phyloP scores from a whole-genome alignment of 2,113 vertebrate genomes.

The Macrotus californicus region DNA sequence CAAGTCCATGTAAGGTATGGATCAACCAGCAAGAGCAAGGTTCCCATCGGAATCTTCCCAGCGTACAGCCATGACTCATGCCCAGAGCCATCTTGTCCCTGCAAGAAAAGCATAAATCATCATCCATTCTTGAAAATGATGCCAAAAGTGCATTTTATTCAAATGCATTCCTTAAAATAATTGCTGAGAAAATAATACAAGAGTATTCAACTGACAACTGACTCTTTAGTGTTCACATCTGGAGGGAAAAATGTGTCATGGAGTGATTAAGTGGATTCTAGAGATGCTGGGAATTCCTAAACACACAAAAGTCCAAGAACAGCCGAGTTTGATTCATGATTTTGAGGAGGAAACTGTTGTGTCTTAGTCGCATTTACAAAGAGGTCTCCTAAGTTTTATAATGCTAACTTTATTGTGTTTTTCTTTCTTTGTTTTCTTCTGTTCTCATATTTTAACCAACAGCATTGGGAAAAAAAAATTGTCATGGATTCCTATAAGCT shows the following conservation, averaged over 20 bases:
- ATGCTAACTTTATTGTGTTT: background rate
- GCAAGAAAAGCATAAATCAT: slow-evolving; percentile 82
- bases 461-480: background rate
- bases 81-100: slow-evolving; percentile 81
- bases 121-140: slow-evolving; percentile 79
- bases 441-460: slow-evolving; percentile 16
- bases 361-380: background rate
- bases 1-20: slow-evolving; percentile 82
- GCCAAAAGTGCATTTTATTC: slow-evolving; percentile 78
- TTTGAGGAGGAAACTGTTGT: background rate
- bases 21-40: slow-evolving; percentile 75
- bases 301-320: background rate
- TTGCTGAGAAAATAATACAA: slow-evolving; percentile 72
- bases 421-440: background rate
- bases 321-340: slow-evolving; percentile 4
- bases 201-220: slow-evolving; percentile 54
- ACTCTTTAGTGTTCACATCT: slow-evolving; percentile 59
- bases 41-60: slow-evolving; percentile 82
- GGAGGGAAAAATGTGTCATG: slow-evolving; percentile 56
- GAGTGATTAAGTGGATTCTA: slow-evolving; percentile 49
- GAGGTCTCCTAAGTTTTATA: background rate
- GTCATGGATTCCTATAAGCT: background rate
- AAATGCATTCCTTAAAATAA: slow-evolving; percentile 80
- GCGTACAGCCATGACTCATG: slow-evolving; percentile 78
- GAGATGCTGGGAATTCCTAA: slow-evolving; percentile 65